Evolutionary conservation across 2,113 vertebrate species (phyloP).

Genomic region (Dissostichus mawsoni): DNA sequence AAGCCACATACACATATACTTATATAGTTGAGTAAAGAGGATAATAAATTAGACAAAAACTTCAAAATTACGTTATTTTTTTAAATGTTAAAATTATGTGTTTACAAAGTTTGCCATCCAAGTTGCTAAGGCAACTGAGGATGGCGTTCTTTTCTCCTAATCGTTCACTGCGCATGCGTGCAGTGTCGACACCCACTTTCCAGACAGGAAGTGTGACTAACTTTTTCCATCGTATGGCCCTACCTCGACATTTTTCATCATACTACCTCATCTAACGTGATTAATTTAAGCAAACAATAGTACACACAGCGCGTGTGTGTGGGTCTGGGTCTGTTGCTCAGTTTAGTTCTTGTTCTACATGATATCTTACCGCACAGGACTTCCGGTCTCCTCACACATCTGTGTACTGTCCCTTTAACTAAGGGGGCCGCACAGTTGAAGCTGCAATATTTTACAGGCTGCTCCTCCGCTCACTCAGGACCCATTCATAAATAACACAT

Average conservation of each 20-base stretch:
- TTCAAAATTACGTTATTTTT: not conserved
- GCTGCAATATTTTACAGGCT: constrained; percentile 59
- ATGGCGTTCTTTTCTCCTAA: constrained; percentile 6
- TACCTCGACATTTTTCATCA: not conserved
- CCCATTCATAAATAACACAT: constrained; percentile 89
- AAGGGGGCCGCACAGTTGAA: constrained; percentile 40
- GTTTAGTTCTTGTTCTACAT: not conserved
- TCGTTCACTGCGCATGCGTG: constrained; percentile 55
- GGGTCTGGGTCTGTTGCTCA: not conserved
- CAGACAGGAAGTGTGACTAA: constrained; percentile 71
- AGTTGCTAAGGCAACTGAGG: constrained; percentile 57
- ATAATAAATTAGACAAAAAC: not conserved
- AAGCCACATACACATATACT: too few species aligned
- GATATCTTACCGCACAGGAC: too few species aligned
- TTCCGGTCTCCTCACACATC: constrained; percentile 4
- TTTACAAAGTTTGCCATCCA: not conserved
- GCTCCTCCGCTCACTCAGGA: constrained; percentile 71
- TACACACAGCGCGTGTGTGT: too few species aligned
- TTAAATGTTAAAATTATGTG: not conserved
- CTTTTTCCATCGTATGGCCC: constrained; percentile 59
- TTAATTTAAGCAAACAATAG: not conserved
- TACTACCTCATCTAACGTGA: not conserved
- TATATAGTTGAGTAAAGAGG: too few species aligned
- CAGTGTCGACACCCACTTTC: constrained; percentile 30
- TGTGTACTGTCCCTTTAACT: constrained; percentile 74